These are phyloP conservation scores for Chrysochloris asiatica DNA, from an alignment of 2,113 vertebrate species.

Conservation along the genomic window DNA sequence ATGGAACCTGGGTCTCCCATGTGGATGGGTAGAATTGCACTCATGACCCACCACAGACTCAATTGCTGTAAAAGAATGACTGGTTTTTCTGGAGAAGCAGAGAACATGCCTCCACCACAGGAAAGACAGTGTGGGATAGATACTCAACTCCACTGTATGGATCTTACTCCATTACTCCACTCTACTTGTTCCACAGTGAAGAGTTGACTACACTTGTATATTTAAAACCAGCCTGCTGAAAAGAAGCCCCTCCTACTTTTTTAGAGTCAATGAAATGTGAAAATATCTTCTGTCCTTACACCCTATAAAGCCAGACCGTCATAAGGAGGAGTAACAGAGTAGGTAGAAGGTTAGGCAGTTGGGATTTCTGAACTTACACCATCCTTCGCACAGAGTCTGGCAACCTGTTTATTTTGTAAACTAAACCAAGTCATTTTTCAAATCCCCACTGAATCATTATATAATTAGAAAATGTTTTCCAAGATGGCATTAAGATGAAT, in stretches of 20 bases:
- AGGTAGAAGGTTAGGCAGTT: not conserved
- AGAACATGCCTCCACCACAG: not conserved
- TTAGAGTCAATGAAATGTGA: not conserved
- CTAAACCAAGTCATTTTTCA: slow-evolving; percentile 48
- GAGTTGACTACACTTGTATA: not conserved
- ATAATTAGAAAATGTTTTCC: slow-evolving; percentile 55
- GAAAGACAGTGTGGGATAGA: not conserved
- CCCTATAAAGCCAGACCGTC: not conserved
- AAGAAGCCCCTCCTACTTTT: not conserved
- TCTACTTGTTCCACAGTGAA: not conserved
- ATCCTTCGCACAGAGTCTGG: slow-evolving; percentile 39
- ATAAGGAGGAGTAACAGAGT: not conserved
- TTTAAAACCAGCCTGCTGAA: not conserved
- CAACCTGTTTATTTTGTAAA: slow-evolving; percentile 63
- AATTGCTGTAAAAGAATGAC: not conserved
- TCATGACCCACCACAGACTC: not conserved
- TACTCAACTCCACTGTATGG: fast-evolving
- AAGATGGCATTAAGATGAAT: slow-evolving; percentile 59
- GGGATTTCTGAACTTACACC: not conserved
- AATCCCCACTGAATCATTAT: not conserved
- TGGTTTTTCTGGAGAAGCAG: not conserved
- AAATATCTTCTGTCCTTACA: not conserved
- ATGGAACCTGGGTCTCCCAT: not conserved
- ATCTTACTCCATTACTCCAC: not conserved
- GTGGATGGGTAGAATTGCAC: not conserved